A percentile compares a stretch with the other conserved stretches of the same genome.
These are phyloP conservation scores for Nasonia vitripennis DNA, from an alignment of 1,140 invertebrate genomes.

Conservation along the genomic window DNA sequence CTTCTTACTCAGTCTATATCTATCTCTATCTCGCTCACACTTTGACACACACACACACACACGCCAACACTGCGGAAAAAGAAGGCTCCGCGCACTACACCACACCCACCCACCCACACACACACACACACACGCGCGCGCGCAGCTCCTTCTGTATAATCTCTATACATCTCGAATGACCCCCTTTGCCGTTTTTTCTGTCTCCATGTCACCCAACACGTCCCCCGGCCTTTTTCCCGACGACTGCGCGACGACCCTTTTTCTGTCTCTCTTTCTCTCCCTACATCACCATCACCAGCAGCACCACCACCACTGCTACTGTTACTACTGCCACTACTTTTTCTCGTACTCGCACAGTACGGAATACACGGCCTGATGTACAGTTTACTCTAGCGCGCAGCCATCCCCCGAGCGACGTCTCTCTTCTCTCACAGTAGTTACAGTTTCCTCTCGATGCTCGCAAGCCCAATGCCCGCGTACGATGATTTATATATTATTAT, in stretches of 20 bases:
- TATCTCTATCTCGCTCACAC: constrained; percentile 23
- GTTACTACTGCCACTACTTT: background rate
- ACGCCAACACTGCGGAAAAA: too few species aligned
- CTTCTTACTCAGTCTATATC: background rate
- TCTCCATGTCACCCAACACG: constrained; percentile 16
- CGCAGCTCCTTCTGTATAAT: constrained; percentile 8
- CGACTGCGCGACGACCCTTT: constrained; percentile 2
- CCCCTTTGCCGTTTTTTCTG: constrained; percentile 30
- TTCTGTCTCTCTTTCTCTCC: constrained; percentile 4
- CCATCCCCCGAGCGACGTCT: constrained; percentile 23
- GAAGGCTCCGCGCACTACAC: too few species aligned
- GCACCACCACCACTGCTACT: background rate
- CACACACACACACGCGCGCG: background rate
- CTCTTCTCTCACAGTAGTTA: constrained; percentile 17
- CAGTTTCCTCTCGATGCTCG: constrained; percentile 2
- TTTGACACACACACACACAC: background rate
- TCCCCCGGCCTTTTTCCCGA: background rate
- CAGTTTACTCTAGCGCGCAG: background rate
- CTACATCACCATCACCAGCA: background rate
- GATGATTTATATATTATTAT: constrained; percentile 7
- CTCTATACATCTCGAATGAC: constrained; percentile 24
- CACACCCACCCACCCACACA: constrained; percentile 1
- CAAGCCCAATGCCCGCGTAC: background rate
- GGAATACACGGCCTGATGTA: constrained; percentile 9
- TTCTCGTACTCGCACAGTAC: background rate